Percentiles rank a stretch among this genome's conserved stretches.
phyloP scores from a whole-genome alignment of 2,113 vertebrate species.

The Turdus rufiventris region DNA sequence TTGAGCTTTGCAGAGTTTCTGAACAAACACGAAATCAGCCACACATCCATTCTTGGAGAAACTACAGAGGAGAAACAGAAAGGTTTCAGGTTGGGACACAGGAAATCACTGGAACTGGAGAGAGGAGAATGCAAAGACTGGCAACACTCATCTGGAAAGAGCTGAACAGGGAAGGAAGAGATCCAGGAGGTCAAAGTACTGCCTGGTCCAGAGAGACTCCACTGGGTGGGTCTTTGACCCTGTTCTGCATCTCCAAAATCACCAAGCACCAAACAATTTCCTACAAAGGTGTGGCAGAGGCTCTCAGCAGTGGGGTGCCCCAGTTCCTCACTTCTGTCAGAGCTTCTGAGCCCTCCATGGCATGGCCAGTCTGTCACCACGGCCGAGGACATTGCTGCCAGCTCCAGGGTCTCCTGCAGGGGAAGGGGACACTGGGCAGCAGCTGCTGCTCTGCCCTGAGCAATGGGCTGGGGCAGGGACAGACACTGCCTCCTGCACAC shows the following conservation, averaged over 20 bases:
- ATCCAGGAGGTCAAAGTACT: background rate
- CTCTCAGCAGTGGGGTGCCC: background rate
- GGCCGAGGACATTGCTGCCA: background rate
- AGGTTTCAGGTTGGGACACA: background rate
- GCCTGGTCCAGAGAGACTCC: background rate
- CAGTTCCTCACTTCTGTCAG: background rate
- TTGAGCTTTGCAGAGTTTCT: background rate
- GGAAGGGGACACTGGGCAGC: background rate
- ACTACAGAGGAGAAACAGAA: background rate
- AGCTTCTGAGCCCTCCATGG: background rate
- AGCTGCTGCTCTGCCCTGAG: background rate
- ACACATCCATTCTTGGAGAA: background rate
- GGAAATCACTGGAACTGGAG: background rate
- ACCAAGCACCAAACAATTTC: background rate
- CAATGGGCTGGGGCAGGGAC: background rate
- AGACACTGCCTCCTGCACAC: background rate
- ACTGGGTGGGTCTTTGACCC: background rate
- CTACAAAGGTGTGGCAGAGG: background rate
- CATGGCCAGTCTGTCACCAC: fast-evolving
- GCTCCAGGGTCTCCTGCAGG: background rate
- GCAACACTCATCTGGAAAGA: background rate
- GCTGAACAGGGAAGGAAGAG: background rate
- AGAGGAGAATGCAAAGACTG: background rate
- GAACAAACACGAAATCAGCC: background rate
- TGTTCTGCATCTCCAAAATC: background rate